Evolutionary conservation across 2,888 invertebrate species (phyloP).

Genomic region (Agrotis exclamationis): DNA sequence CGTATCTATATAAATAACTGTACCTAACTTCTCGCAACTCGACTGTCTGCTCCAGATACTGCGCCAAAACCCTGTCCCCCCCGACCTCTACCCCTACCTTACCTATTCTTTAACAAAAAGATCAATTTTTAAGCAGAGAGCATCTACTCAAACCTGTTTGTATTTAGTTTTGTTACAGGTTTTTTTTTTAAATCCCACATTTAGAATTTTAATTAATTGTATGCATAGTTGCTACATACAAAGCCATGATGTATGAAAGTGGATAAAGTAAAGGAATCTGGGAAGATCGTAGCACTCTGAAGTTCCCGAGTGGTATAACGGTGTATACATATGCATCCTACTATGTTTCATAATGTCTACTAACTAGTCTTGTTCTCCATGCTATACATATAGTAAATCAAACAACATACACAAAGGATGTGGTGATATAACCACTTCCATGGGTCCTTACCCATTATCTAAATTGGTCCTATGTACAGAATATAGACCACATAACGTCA

Average conservation of each 20-base stretch:
- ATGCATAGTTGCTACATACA: background rate
- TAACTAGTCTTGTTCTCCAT: background rate
- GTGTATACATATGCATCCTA: background rate
- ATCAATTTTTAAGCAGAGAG: slow-evolving; percentile 67
- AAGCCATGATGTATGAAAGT: background rate
- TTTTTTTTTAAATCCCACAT: too few relatives aligned
- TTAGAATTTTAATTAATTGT: background rate
- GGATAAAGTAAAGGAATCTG: background rate
- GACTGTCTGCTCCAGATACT: slow-evolving; percentile 90
- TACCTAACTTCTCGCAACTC: slow-evolving; percentile 90
- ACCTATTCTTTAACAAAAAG: slow-evolving; percentile 76
- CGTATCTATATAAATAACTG: slow-evolving; percentile 89
- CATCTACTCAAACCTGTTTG: slow-evolving; percentile 20
- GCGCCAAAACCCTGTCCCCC: slow-evolving; percentile 87
- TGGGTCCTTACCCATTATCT: slow-evolving; percentile 52
- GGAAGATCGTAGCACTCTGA: background rate
- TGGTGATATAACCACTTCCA: slow-evolving; percentile 61
- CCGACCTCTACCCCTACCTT: slow-evolving; percentile 72
- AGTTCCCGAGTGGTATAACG: background rate
- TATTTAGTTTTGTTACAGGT: too few relatives aligned
- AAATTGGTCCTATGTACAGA: slow-evolving; percentile 39
- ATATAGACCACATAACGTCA: slow-evolving; percentile 37
- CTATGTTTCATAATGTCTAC: background rate
- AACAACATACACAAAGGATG: slow-evolving; percentile 54
- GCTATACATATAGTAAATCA: slow-evolving; percentile 1